These are phyloP conservation scores for Smutsia gigantea DNA, from an alignment of 2,797 vertebrate genomes.

Conservation along the genomic window DNA sequence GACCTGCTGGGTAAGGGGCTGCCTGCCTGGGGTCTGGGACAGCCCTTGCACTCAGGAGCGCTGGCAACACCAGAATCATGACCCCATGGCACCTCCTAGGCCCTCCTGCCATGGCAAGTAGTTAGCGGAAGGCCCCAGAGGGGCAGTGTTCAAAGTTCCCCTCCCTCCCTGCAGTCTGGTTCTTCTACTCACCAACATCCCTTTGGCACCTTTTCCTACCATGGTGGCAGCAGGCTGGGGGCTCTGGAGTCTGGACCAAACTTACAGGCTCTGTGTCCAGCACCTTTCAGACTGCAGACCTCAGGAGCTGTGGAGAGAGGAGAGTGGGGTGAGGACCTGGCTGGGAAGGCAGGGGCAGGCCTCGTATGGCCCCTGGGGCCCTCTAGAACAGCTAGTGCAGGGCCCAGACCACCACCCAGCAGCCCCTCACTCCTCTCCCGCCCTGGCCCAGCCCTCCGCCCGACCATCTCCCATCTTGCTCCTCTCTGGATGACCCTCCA, in stretches of 20 bases:
- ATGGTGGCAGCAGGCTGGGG: slow-evolving; percentile 77
- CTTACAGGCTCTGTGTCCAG: slow-evolving; percentile 53
- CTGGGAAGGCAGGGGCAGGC: background rate
- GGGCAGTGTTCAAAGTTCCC: background rate
- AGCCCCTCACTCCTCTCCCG: background rate
- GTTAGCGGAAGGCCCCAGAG: background rate
- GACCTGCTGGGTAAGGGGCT: background rate
- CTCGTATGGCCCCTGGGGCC: background rate
- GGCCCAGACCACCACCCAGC: background rate
- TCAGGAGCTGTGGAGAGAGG: slow-evolving; percentile 73
- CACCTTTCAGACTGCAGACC: slow-evolving; percentile 66
- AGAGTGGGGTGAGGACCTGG: background rate
- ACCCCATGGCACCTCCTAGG: background rate
- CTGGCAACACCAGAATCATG: background rate
- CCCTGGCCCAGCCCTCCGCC: background rate
- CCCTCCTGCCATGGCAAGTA: background rate
- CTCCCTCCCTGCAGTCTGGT: background rate
- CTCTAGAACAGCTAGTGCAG: background rate
- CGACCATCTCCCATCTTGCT: background rate
- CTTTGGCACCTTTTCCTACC: slow-evolving; percentile 89
- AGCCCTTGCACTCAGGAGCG: background rate
- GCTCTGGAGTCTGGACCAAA: slow-evolving; percentile 55
- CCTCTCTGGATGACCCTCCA: background rate
- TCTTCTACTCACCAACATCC: slow-evolving; percentile 87
- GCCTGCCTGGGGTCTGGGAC: background rate